Evolutionary conservation across 2,888 invertebrate genomes (phyloP), one percentile per base, ranked within the genome.

Genomic region (Drosophila mayaguana): DNA sequence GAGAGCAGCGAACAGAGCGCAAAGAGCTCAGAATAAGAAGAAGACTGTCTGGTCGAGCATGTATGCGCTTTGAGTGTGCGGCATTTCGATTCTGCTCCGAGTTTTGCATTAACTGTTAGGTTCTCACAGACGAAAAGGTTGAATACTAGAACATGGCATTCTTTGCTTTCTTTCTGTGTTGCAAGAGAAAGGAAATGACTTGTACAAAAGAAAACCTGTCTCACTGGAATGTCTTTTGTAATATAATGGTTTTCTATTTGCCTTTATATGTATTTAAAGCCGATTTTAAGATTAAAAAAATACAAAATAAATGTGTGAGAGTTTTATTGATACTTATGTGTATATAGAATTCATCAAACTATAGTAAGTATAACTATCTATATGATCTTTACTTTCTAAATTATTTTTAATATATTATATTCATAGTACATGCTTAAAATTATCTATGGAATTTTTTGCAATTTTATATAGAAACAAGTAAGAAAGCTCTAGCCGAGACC

Each of bases 1-100:
- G 38, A 20, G 59, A 36, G 18, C 20, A 42, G 8, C 20, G 28
- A 11, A 51, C 18, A 67, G 48, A 34, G 48, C 34, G 42, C n/a
- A 28, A n/a, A 48, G 48, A n/a, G 45, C 20, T n/a, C 18, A 34
- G 22, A 38, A n/a, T 48, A 32, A 53, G 45, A 22, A 6, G 9
- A 48, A 12, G 48, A 51, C 9, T 34, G 42, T 3, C n/a, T 9
- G 1, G 54, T 65, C 48, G 53, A 50, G 42, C 74, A 61, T 61
- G 63, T 64, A 53, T 62, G 48, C 51, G 38, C n/a, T 43, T 63
- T 36, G 51, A 63, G 51, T 55, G 63, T 64, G 65, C 63, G 69
- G 60, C 34, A 72, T 65, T 63, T 20, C 25, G 45, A 40, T 28
- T 54, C 12, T 22, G 22, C 14, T 32, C 7, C 14, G 18, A 1